Percentiles rank a stretch among this genome's conserved stretches.
These are phyloP conservation scores for Eupelmus urozonus DNA, from an alignment of 2,888 invertebrate species.

Conservation along the genomic window DNA sequence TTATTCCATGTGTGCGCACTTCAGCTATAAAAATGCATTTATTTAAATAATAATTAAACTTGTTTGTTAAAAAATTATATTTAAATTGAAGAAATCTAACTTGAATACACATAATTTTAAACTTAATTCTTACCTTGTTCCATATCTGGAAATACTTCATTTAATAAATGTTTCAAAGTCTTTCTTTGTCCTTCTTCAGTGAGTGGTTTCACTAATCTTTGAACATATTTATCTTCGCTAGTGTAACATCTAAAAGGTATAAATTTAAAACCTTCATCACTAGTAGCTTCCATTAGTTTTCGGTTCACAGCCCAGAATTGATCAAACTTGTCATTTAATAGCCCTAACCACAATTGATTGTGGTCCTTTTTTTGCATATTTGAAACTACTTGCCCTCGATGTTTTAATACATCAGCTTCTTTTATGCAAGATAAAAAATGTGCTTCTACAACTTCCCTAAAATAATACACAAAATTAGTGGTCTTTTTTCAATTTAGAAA, in stretches of 20 bases:
- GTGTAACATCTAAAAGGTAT: constrained; percentile 92
- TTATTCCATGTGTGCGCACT: constrained; percentile 92
- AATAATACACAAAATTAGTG: constrained; percentile 64
- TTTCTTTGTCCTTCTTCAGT: constrained; percentile 86
- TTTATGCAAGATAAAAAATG: constrained; percentile 97
- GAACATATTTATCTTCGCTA: constrained; percentile 84
- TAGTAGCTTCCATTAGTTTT: constrained; percentile 93
- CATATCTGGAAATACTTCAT: constrained; percentile 84
- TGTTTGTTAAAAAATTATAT: not conserved
- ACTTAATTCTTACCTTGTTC: constrained; percentile 71
- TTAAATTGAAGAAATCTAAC: not conserved
- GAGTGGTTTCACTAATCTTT: constrained; percentile 87
- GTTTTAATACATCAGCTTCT: constrained; percentile 99
- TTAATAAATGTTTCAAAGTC: constrained; percentile 85
- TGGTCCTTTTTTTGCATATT: constrained; percentile 98
- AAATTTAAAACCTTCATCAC: constrained; percentile 90
- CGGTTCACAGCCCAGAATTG: constrained; percentile 99
- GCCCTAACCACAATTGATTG: constrained; percentile 95
- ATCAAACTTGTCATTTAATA: constrained; percentile 98
- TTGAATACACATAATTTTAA: not conserved
- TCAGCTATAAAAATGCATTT: constrained; percentile 79
- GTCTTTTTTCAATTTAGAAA: not conserved
- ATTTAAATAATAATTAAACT: not conserved
- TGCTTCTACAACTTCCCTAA: constrained; percentile 93
- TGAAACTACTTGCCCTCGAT: constrained; percentile 92